Base-by-base conservation (phyloP, 2,888 invertebrate genomes). In the Lithophane semibrunnea region DNA sequence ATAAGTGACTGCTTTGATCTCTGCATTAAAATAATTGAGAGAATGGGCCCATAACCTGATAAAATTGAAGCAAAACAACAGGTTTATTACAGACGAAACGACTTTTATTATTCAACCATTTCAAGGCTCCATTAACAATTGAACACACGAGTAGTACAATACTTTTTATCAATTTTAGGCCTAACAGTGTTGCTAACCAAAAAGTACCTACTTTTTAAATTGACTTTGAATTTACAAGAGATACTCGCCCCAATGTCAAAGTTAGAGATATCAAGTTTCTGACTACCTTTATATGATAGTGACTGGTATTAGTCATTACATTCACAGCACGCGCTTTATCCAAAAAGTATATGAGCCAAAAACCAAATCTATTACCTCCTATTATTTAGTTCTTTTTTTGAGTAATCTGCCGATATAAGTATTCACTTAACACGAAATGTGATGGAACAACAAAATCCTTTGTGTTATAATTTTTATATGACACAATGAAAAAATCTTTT, bases 401-500 rank as follows among this genome's bases (percentile, higher is more conserved):
- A 0, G 5, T 10, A 3, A 67, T 42, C 2, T 9, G 3, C 37
- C 13, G 13, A 24, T 49, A 13, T n/a, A 18, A 49, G 3, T 18
- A 24, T 29, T 29, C 29, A 49, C 12, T 13, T 1, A 16, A 4
- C 8, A 47, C 12, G 21, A 52, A n/a, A 18, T 24, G 13, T 10
- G 9, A 16, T 10, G 10, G 21, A 58, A 49, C 5, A 78, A n/a
- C 18, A 49, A 56, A 37, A 71, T 56, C 4, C 3, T 18, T 18
- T n/a, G 10, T 44, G 12, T 42, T 49, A 42, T 7, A 44, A 56
- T 18, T 29, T 44, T 49, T 47, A 42, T 24, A 47, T 1, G 9
- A 47, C n/a, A 47, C n/a, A 37, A 52, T 56, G 24, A 66, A 66
- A 24, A 24, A 56, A 61, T 65, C 24, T 63, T 49, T 69, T 69